These are phyloP conservation scores for Drosophila auraria DNA, from an alignment of 1,140 invertebrate species.

Conservation along the genomic window DNA sequence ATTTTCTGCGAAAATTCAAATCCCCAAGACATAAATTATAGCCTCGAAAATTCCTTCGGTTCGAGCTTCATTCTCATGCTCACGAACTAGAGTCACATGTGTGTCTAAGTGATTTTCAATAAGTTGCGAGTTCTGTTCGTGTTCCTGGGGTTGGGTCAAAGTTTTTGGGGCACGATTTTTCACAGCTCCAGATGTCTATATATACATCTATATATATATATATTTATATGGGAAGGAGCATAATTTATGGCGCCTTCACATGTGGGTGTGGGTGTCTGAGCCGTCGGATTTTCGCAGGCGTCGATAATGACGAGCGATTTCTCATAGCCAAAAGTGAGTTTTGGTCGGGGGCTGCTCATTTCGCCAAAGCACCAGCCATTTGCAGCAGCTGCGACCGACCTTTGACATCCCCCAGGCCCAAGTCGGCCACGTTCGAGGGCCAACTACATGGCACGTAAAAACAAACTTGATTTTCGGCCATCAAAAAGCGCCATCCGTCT, in stretches of 20 bases:
- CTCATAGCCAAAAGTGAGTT: slow-evolving; percentile 61
- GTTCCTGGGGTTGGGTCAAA: slow-evolving; percentile 62
- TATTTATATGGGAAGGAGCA: slow-evolving; percentile 53
- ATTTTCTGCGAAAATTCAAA: slow-evolving; percentile 2
- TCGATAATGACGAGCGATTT: slow-evolving; percentile 83
- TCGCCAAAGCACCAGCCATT: slow-evolving; percentile 80
- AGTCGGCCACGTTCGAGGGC: slow-evolving; percentile 39
- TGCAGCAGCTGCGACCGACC: slow-evolving; percentile 81
- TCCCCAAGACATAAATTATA: slow-evolving; percentile 42
- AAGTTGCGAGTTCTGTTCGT: slow-evolving; percentile 59
- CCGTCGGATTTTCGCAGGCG: slow-evolving; percentile 75
- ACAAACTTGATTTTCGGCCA: slow-evolving; percentile 82
- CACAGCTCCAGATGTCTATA: slow-evolving; percentile 80
- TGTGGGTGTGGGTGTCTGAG: slow-evolving; percentile 41
- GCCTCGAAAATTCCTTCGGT: slow-evolving; percentile 24
- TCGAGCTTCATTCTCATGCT: slow-evolving; percentile 44
- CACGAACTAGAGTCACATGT: slow-evolving; percentile 75
- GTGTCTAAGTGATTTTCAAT: slow-evolving; percentile 83
- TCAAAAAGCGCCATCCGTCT: slow-evolving; percentile 80
- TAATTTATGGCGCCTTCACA: slow-evolving; percentile 71
- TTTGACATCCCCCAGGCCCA: slow-evolving; percentile 75
- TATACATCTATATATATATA: slow-evolving; percentile 54
- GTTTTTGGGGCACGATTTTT: slow-evolving; percentile 82
- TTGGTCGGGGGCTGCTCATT: slow-evolving; percentile 61
- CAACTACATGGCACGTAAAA: slow-evolving; percentile 74